A percentile compares a stretch with the other conserved stretches of the same genome.
These are phyloP conservation scores for Gambusia holbrooki DNA, from an alignment of 2,113 vertebrate genomes.

Conservation along the genomic window DNA sequence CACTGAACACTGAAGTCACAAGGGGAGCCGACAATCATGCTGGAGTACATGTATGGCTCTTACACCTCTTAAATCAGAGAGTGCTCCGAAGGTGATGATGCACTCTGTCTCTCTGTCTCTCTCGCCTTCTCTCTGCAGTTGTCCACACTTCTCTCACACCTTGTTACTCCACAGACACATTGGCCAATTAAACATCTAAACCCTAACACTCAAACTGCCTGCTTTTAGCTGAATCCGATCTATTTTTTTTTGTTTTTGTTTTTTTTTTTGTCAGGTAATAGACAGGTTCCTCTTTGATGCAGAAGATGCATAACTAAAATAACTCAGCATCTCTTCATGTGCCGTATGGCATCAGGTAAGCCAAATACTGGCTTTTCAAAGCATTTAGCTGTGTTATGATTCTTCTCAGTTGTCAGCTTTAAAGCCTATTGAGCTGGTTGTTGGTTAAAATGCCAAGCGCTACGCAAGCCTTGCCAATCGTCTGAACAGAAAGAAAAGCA, in stretches of 20 bases:
- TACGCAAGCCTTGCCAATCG: slow-evolving; percentile 23
- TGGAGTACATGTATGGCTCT: slow-evolving; percentile 15
- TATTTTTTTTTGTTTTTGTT: slow-evolving; percentile 7
- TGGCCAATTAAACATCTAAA: slow-evolving; percentile 70
- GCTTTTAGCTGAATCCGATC: slow-evolving; percentile 28
- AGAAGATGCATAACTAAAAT: slow-evolving; percentile 32
- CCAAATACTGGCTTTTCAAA: not conserved
- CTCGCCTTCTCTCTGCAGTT: slow-evolving; percentile 12
- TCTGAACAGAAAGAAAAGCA: slow-evolving; percentile 18
- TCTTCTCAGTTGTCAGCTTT: slow-evolving; percentile 52
- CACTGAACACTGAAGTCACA: slow-evolving; percentile 13
- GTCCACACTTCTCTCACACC: slow-evolving; percentile 43
- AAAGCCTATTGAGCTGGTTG: slow-evolving; percentile 56
- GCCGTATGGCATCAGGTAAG: not conserved
- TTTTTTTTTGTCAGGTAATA: slow-evolving; percentile 27
- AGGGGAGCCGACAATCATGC: slow-evolving; percentile 27
- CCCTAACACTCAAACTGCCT: slow-evolving; percentile 39
- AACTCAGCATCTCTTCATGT: not conserved
- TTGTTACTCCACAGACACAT: slow-evolving; percentile 53
- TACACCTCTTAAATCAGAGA: slow-evolving; percentile 45
- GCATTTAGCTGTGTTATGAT: slow-evolving; percentile 32
- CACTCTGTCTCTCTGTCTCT: not conserved
- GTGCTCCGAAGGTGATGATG: slow-evolving; percentile 28
- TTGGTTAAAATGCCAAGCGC: slow-evolving; percentile 7
- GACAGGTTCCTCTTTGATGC: slow-evolving; percentile 39